phyloP scores from a whole-genome alignment of 2,797 vertebrate genomes.

The Euthynnus affinis region DNA sequence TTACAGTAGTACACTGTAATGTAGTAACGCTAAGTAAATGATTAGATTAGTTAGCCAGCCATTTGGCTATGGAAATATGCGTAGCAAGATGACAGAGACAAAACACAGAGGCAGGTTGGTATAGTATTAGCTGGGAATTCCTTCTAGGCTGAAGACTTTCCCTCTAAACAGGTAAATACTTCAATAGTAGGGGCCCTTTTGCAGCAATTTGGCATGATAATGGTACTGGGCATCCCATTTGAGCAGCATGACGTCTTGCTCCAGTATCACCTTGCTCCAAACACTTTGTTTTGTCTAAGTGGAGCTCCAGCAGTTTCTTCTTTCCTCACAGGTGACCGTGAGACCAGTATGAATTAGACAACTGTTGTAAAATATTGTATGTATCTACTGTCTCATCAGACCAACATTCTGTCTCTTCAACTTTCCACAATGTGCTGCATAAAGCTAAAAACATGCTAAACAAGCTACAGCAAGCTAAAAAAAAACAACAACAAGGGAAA shows the following conservation, averaged over 20 bases:
- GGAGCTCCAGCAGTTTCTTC: neutral
- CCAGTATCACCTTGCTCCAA: too few relatives aligned
- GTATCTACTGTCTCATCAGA: neutral
- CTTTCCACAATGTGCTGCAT: neutral
- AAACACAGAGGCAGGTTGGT: conserved; percentile 17
- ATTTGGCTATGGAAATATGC: conserved; percentile 43
- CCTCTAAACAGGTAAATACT: conserved; percentile 11
- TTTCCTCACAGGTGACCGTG: neutral
- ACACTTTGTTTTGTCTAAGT: neutral
- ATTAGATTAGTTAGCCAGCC: conserved; percentile 40
- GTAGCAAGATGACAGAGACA: conserved; percentile 38
- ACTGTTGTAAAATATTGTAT: neutral
- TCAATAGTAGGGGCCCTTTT: too few relatives aligned
- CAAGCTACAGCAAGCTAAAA: neutral
- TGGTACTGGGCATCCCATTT: neutral
- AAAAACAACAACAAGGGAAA: neutral
- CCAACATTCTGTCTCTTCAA: neutral
- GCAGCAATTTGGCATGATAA: neutral
- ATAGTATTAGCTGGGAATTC: conserved; percentile 4
- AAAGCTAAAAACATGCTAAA: neutral
- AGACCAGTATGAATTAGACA: neutral
- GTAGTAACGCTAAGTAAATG: conserved; percentile 41
- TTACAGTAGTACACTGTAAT: conserved; percentile 43
- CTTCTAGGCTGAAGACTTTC: neutral
- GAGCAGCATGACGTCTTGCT: too few relatives aligned